These are phyloP conservation scores for Patella vulgata DNA, from an alignment of 1,140 invertebrate species.

Conservation along the genomic window DNA sequence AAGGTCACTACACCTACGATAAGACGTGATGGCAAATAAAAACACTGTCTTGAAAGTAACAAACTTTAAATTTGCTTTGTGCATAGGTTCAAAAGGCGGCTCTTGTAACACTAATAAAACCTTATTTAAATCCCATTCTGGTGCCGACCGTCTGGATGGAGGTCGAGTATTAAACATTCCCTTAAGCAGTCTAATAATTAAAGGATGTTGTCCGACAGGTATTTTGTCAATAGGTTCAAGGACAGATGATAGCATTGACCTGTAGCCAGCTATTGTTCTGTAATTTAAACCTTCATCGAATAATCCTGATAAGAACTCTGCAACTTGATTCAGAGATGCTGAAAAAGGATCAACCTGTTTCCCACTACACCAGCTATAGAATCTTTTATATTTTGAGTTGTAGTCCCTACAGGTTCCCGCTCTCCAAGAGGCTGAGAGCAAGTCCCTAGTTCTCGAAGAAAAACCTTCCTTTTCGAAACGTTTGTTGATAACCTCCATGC, in stretches of 20 bases:
- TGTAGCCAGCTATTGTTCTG: constrained; percentile 20
- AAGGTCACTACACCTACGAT: too few species aligned
- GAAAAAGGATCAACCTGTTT: constrained; percentile 24
- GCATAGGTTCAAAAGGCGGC: too few species aligned
- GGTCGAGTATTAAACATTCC: constrained; percentile 13
- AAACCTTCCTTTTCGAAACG: constrained; percentile 9
- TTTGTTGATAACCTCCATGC: constrained; percentile 23
- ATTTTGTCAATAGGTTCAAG: background rate
- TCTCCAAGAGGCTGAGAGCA: constrained; percentile 14
- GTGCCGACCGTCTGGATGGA: constrained; percentile 1
- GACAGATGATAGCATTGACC: constrained; percentile 22
- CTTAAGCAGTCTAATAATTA: background rate
- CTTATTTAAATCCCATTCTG: too few species aligned
- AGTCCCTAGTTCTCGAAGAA: constrained; percentile 11
- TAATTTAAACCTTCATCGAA: constrained; percentile 21
- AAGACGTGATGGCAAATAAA: too few species aligned
- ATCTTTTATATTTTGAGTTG: constrained; percentile 16
- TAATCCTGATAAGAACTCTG: constrained; percentile 19
- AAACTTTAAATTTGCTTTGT: too few species aligned
- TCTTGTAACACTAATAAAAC: too few species aligned
- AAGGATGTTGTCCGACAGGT: too few species aligned
- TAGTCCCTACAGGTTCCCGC: constrained; percentile 24
- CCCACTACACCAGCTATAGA: constrained; percentile 15
- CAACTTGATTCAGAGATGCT: constrained; percentile 14
- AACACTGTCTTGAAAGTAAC: too few species aligned